Percentiles rank a stretch among this genome's conserved stretches.
These are phyloP conservation scores for Serinus canaria DNA, from an alignment of 2,113 vertebrate genomes.

Conservation along the genomic window DNA sequence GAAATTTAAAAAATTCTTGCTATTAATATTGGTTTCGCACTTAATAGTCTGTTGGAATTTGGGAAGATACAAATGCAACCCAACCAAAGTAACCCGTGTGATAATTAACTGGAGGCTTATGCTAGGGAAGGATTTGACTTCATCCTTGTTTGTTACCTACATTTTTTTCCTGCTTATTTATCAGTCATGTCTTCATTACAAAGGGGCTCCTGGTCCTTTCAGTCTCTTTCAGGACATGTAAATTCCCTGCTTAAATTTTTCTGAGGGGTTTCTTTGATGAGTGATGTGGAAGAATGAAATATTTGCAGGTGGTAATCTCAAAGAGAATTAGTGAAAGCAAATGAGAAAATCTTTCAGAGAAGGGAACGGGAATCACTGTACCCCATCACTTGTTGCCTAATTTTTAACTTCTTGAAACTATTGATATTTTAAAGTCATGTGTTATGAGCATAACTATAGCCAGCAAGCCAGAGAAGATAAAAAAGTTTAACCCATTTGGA, in stretches of 20 bases:
- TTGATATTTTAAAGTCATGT: background rate
- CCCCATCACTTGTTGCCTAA: background rate
- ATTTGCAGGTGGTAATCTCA: background rate
- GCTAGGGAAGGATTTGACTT: background rate
- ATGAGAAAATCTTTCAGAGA: background rate
- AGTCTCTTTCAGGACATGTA: background rate
- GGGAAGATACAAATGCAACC: background rate
- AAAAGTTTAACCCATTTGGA: background rate
- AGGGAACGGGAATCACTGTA: background rate
- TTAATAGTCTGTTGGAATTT: background rate
- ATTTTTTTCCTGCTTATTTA: background rate
- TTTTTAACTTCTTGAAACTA: background rate
- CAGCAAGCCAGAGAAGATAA: background rate
- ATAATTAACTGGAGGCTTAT: background rate
- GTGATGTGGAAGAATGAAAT: background rate
- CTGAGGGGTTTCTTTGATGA: background rate
- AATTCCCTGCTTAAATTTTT: background rate
- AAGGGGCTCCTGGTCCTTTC: background rate
- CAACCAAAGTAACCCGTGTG: background rate
- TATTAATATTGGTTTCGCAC: background rate
- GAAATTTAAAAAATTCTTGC: background rate
- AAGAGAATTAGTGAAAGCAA: background rate
- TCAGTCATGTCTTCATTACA: background rate
- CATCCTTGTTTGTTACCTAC: background rate
- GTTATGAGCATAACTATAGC: background rate